Base-by-base conservation (phyloP, 2,113 vertebrate genomes). In the Heliornis fulica region DNA sequence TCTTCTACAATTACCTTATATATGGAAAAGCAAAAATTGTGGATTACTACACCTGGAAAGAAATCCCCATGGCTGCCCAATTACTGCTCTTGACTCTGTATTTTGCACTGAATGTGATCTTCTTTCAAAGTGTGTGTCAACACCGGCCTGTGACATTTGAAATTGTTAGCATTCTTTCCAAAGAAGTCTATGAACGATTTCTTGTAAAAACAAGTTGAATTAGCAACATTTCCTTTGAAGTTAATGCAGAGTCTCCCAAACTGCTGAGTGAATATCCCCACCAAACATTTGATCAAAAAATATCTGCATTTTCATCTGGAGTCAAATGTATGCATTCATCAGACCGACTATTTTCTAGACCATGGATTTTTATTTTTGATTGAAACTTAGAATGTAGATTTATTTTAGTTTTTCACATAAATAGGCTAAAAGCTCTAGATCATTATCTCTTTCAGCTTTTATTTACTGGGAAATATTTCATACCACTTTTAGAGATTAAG, bases 401-500 rank as follows among this genome's bases (percentile, higher is more conserved):
- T 96, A 87, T 89, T 94, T 95, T 80, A 94, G 36, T 60, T n/a
- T 74, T 95, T 78, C 46, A 70, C 12, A 84, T 71, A 95, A 95
- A 81, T 70, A 78, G 48, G 32, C 64, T 92, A 50, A 96, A 95
- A 96, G 66, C 75, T 90, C 69, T 87, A 53, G 11, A 60, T 70
- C 72, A 48, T 91, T 64, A 76, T 26, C 59, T 85, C 65, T 92
- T 94, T 82, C 83, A 93, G 56, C 48, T 95, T 96, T 95, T 83
- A 87, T 96, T 95, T 96, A 82, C 75, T 94, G 83, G 75, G 94
- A 96, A 87, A 95, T 93, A 94, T 77, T 87, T 83, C 75, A 45
- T 71, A 66, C 70, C 51, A 89, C 80, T 96, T 96, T 83, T 72
- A 91, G 94, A 97, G 85, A 95, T 96, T 95, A 95, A 63, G 71